phyloP scores from a whole-genome alignment of 2,888 invertebrate genomes.

The Drosophila nr. fundita region DNA sequence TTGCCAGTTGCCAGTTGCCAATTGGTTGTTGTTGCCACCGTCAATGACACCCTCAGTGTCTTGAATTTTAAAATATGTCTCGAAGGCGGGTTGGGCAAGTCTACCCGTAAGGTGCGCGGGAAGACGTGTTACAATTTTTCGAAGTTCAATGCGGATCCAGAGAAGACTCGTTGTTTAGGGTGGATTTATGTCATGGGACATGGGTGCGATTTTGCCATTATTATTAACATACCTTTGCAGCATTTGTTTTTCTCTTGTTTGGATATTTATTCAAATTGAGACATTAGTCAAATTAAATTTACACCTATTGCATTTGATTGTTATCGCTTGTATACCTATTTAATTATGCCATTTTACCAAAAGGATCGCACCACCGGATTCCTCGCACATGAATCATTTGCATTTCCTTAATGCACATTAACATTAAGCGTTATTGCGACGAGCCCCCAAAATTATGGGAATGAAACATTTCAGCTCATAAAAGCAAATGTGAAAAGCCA shows the following conservation, averaged over 20 bases:
- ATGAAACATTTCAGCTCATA: slow-evolving; percentile 31
- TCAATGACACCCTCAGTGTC: slow-evolving; percentile 79
- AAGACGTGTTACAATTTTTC: slow-evolving; percentile 68
- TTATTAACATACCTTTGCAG: slow-evolving; percentile 55
- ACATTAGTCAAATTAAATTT: slow-evolving; percentile 84
- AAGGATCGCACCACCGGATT: background rate
- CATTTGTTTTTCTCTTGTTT: slow-evolving; percentile 28
- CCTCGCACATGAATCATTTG: slow-evolving; percentile 48
- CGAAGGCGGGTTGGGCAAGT: background rate
- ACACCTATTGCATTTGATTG: slow-evolving; percentile 83
- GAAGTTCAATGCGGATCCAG: slow-evolving; percentile 44
- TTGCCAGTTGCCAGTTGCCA: slow-evolving; percentile 47
- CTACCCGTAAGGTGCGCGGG: slow-evolving; percentile 47
- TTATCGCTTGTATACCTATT: slow-evolving; percentile 69
- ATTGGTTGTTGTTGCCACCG: slow-evolving; percentile 57
- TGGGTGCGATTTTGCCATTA: slow-evolving; percentile 60
- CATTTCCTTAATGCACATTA: slow-evolving; percentile 68
- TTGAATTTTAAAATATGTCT: slow-evolving; percentile 78
- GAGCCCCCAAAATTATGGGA: slow-evolving; percentile 48
- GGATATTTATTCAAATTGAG: slow-evolving; percentile 83
- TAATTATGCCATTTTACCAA: slow-evolving; percentile 48
- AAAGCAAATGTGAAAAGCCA: slow-evolving; percentile 28
- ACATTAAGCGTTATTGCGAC: slow-evolving; percentile 58
- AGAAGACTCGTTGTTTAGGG: slow-evolving; percentile 25
- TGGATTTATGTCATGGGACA: slow-evolving; percentile 41